phyloP scores from a whole-genome alignment of 2,113 vertebrate species.

The Coracopsis vasa region DNA sequence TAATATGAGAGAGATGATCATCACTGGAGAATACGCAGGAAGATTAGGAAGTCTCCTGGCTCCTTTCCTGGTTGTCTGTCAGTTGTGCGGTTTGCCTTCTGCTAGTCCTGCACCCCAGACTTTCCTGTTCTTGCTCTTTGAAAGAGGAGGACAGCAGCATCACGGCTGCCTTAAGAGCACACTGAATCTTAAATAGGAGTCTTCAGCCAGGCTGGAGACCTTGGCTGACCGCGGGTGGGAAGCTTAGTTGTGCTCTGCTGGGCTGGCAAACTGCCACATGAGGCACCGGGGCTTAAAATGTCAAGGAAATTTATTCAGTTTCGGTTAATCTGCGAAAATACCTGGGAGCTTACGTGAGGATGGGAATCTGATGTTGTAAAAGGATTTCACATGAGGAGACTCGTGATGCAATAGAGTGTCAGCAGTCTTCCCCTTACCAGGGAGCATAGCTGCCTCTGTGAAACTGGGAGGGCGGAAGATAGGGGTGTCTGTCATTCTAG shows the following conservation, averaged over 20 bases:
- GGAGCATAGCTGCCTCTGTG: background rate
- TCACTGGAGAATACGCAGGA: background rate
- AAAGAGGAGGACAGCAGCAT: background rate
- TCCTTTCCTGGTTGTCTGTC: background rate
- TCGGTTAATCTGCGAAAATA: constrained; percentile 18
- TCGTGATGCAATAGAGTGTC: background rate
- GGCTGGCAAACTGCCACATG: background rate
- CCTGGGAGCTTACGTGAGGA: background rate
- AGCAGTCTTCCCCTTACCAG: background rate
- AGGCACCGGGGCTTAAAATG: constrained; percentile 11
- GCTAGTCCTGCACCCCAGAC: background rate
- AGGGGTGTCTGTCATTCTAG: background rate
- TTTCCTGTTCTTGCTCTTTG: background rate
- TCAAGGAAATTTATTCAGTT: constrained; percentile 17
- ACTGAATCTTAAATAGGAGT: background rate
- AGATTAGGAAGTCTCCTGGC: background rate
- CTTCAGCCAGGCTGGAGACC: background rate
- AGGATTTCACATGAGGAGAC: background rate
- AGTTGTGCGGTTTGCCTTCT: background rate
- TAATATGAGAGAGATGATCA: background rate
- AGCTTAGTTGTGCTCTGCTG: background rate
- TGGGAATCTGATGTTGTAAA: constrained; percentile 5
- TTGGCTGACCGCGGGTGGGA: background rate
- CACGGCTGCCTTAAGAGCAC: background rate
- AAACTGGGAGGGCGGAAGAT: background rate